phyloP scores from a whole-genome alignment of 2,113 vertebrate species.

The Mobula birostris region DNA sequence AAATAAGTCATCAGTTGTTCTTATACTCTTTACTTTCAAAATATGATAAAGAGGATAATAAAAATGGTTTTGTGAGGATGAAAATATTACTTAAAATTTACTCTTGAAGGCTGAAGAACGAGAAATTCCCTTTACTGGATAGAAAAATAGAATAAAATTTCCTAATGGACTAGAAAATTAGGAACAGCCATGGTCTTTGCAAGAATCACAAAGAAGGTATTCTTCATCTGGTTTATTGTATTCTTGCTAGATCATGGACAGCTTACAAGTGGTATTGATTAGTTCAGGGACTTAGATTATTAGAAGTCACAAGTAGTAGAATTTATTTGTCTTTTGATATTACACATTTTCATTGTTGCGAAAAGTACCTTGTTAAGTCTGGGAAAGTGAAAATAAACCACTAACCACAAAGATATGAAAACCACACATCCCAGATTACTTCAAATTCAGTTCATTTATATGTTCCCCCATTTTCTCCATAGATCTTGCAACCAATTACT shows the following conservation, averaged over 20 bases:
- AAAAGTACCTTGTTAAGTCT: background rate
- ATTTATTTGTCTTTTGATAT: background rate
- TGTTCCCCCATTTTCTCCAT: background rate
- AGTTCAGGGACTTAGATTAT: background rate
- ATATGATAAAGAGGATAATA: background rate
- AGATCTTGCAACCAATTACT: background rate
- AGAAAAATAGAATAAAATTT: constrained; percentile 4
- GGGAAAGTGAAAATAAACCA: background rate
- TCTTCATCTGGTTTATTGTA: background rate
- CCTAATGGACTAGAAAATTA: background rate
- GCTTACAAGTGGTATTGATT: background rate
- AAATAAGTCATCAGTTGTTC: background rate
- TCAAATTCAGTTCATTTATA: background rate
- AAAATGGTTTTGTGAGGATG: background rate
- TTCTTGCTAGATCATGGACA: background rate
- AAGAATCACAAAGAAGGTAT: background rate
- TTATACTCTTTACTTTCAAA: background rate
- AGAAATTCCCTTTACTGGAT: background rate
- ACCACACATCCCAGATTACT: background rate
- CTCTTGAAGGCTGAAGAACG: background rate
- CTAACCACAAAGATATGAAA: background rate
- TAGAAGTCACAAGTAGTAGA: background rate
- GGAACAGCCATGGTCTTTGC: background rate
- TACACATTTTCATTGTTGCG: background rate
- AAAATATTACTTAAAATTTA: background rate